Evolutionary conservation across 2,113 vertebrate species (phyloP), one percentile per base, ranked within the genome.

Genomic region (Albula glossodonta): DNA sequence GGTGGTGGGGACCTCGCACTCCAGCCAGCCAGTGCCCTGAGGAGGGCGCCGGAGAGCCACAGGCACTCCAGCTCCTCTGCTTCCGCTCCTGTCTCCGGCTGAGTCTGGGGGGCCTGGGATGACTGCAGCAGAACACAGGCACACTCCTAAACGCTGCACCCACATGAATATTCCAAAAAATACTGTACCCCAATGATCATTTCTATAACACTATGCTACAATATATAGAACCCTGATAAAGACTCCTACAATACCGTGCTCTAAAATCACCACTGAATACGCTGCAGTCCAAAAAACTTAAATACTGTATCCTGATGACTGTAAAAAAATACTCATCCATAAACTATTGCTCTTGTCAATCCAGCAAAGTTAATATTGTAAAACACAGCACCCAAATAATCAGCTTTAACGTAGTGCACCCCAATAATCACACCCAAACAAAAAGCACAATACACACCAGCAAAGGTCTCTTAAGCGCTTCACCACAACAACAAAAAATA

Each of bases 71-170:
- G 87, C 89, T 93, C 86, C 87, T 90, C 90, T 94, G 93, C 89
- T 94, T 94, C 89, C 91, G 88, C 84, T 96, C 96, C 85, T 88
- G 90, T 80, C 82, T 93, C 22, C 88, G 91, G 52, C 88, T 89
- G 63, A 96, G 95, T 97, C 97, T 94, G 96, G 91, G 87, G 92
- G 87, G 83, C 92, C 92, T 17, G 93, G 87, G 5, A 92, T 93
- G 17, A 92, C 95, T 96, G 83, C 22, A 86, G 84, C 83, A 78
- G 84, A 81, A 78, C 60, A 85, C 31, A 41, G 31, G 31, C 31
- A 41, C 31, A 41, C 31, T 1, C 31, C 31, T 41, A 41, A 41
- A 41, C 31, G 31, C 31, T 41, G 31, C 31, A 41, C 31, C 31
- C 31, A 41, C 31, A 41, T 41, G 31, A 41, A 41, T 41, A 41